Conservation (phyloP, 2,113 vertebrate genomes). For the Epinephelus fuscoguttatus region DNA sequence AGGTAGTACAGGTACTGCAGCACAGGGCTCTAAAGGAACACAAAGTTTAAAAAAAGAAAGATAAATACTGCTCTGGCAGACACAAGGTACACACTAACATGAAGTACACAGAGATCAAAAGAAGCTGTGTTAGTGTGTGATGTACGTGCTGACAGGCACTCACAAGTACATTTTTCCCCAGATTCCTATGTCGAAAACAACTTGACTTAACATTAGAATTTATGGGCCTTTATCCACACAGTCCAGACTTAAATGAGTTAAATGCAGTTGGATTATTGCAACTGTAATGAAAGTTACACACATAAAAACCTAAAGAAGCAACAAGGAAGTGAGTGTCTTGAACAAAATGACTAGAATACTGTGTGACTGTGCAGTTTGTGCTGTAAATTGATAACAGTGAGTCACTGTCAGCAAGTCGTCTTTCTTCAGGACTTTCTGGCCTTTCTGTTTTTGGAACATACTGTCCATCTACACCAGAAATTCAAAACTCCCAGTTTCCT, state of each 20-base stretch:
- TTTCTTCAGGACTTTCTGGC: not conserved
- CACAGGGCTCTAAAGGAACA: constrained; percentile 89
- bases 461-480: not conserved
- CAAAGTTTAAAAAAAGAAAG: not conserved
- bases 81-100: not conserved
- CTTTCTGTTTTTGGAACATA: not conserved
- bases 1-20: constrained; percentile 96
- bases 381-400: not conserved
- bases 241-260: not conserved
- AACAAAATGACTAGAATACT: not conserved
- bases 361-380: not conserved
- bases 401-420: not conserved
- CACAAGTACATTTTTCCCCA: not conserved
- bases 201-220: not conserved
- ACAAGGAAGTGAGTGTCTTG: not conserved
- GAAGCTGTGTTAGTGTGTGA: not conserved
- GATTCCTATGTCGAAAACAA: not conserved
- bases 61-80: not conserved
- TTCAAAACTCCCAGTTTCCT: not conserved
- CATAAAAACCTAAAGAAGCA: not conserved
- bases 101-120: not conserved
- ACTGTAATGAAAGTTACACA: not conserved
- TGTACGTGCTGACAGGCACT: not conserved
- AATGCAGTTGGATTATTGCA: not conserved
- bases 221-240: not conserved